A percentile compares a stretch with the other conserved stretches of the same genome.
phyloP scores from a whole-genome alignment of 1,140 invertebrate genomes.

The Musca domestica region DNA sequence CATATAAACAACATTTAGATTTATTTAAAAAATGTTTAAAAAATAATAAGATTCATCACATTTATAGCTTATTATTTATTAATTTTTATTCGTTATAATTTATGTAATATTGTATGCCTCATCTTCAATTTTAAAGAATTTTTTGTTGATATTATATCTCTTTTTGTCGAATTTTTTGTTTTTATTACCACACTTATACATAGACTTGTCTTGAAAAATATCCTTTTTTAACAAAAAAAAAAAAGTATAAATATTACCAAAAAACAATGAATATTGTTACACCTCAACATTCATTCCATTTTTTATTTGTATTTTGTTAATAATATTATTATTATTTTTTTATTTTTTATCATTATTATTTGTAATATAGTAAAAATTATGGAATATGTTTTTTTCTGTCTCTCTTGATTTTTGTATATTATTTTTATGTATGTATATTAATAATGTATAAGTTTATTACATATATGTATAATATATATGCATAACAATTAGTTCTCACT shows the following conservation, averaged over 20 bases:
- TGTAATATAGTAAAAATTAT: too few species aligned
- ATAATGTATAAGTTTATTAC: slow-evolving; percentile 18
- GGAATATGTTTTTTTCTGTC: too few species aligned
- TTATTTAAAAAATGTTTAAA: slow-evolving; percentile 25
- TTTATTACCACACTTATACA: background rate
- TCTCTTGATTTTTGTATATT: background rate
- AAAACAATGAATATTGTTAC: too few species aligned
- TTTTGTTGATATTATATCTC: background rate
- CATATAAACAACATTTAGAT: slow-evolving; percentile 47
- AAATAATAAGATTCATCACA: slow-evolving; percentile 24
- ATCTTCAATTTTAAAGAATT: too few species aligned
- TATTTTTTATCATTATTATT: background rate
- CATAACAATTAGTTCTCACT: slow-evolving; percentile 15
- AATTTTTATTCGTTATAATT: background rate
- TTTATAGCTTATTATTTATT: slow-evolving; percentile 14
- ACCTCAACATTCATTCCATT: background rate
- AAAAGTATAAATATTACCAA: too few species aligned
- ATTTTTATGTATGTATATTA: background rate
- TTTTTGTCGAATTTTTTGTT: too few species aligned
- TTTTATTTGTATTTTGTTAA: too few species aligned
- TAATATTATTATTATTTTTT: background rate
- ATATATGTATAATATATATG: slow-evolving; percentile 21
- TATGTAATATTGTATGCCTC: too few species aligned
- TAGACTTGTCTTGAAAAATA: background rate
- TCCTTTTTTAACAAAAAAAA: too few species aligned